Evolutionary conservation across 2,888 invertebrate species (phyloP).

Genomic region (Auanema sp.): DNA sequence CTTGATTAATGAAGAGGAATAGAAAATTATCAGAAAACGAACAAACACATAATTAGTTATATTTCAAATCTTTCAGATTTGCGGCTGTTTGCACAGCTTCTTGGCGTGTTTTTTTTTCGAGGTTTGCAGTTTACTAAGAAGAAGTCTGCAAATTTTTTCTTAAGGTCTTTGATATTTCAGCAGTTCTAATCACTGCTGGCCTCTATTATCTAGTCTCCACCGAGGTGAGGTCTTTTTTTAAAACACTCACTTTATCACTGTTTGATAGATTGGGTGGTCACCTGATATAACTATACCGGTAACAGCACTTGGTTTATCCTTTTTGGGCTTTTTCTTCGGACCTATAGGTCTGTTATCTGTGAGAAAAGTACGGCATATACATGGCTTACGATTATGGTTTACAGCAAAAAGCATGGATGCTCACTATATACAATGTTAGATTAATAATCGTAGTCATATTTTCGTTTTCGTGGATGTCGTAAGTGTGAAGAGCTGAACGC

Average conservation of each 20-base stretch:
- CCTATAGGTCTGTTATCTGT: slow-evolving; percentile 11
- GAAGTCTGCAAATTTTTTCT: not conserved
- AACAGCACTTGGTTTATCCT: slow-evolving; percentile 8
- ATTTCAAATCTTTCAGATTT: slow-evolving; percentile 8
- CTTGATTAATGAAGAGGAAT: not conserved
- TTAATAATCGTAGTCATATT: not conserved
- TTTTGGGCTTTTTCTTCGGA: slow-evolving; percentile 9
- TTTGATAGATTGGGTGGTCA: not conserved
- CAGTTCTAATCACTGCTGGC: too few species aligned
- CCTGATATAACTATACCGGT: slow-evolving; percentile 8
- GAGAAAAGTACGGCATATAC: too few species aligned
- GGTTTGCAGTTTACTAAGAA: not conserved
- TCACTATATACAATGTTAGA: slow-evolving; percentile 1
- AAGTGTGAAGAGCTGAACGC: not conserved
- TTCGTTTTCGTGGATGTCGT: not conserved
- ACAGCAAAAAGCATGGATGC: slow-evolving; percentile 1
- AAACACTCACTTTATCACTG: not conserved
- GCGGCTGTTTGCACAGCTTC: slow-evolving; percentile 20
- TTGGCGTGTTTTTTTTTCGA: slow-evolving; percentile 20
- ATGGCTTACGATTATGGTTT: not conserved
- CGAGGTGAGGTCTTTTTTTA: not conserved
- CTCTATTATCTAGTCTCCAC: not conserved
- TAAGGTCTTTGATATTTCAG: not conserved
- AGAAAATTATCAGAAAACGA: not conserved
- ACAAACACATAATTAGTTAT: too few species aligned